Evolutionary conservation across 2,888 invertebrate species (phyloP), one percentile per base, ranked within the genome.

Genomic region (Bembecia ichneumoniformis): DNA sequence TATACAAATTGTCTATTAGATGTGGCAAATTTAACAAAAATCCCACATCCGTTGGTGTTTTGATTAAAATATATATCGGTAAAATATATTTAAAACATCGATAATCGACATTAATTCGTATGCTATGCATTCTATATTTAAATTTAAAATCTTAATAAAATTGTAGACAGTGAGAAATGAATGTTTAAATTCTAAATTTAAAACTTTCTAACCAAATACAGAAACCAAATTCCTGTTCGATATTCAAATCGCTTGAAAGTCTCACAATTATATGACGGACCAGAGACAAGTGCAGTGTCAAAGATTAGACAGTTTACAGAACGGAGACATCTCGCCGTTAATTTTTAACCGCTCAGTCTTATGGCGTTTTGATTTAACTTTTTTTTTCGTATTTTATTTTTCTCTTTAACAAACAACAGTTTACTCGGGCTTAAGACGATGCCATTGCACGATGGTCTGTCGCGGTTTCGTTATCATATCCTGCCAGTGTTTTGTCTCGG

Each of bases 401-500:
- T 35, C 15, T 36, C 28, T 49, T 46, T 59, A 62, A 59, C 55
- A 66, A 28, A 68, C 61, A 63, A 44, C 17, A 55, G 51, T 66
- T 91, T 95, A 96, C 78, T 96, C 96, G 20, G 96, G 96, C 80
- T 98, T 98, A 72, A 98, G 90, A 77, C 97, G 93, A 88, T 98
- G 98, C 98, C 98, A 98, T 77, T 97, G 97, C 47, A 97, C 95
- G 67, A 97, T 96, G 64, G 96, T 96, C 87, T 98, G 97, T 60
- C 97, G 89, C 16, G 97, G 97, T 84, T 98, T 98, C 55, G 96
- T 96, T 63, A 98, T 96, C 98, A 98, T 98, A 74, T 98, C 98
- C 71, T 97, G 97, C 98, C 98, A 98, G 80, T 98, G 98, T 75
- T 97, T 97, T 36, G 96, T 96, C 83, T 98, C 98, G 50, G 96